Conservation (phyloP, 2,113 vertebrate species). For the Ictidomys tridecemlineatus region DNA sequence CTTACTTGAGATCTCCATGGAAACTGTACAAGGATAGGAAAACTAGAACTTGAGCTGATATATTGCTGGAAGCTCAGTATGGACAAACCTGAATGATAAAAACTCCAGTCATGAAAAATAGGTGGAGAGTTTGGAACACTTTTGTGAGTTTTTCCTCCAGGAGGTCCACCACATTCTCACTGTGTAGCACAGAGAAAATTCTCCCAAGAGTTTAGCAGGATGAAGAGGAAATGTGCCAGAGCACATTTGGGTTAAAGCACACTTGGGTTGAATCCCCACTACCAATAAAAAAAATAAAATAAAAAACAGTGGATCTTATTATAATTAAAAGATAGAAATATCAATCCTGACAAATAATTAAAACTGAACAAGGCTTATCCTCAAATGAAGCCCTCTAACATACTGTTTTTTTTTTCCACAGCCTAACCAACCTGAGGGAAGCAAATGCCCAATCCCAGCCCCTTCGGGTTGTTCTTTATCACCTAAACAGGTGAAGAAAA, state of each 20-base stretch:
- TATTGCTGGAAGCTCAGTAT: not conserved
- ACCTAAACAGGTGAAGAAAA: not conserved
- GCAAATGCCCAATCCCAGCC: not conserved
- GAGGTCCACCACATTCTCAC: not conserved
- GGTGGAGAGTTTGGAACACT: not conserved
- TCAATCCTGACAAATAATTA: too few relatives aligned
- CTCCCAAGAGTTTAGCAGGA: not conserved
- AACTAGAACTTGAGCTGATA: not conserved
- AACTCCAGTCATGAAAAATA: not conserved
- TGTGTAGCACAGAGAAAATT: not conserved
- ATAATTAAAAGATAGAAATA: too few relatives aligned
- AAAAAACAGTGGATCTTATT: too few relatives aligned
- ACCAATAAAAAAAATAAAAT: too few relatives aligned
- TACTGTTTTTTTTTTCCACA: not conserved
- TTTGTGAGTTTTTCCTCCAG: not conserved
- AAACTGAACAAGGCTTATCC: not conserved
- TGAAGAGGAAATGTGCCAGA: not conserved
- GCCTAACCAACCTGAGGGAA: not conserved
- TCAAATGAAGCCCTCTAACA: not conserved
- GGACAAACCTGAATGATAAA: not conserved
- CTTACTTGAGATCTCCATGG: not conserved
- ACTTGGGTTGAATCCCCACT: too few relatives aligned
- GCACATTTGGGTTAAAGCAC: not conserved
- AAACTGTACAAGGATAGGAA: not conserved
- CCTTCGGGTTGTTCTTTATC: not conserved